Percentiles rank a stretch among this genome's conserved stretches.
These are phyloP conservation scores for Vespertilio murinus DNA, from an alignment of 2,797 vertebrate species.

Conservation along the genomic window DNA sequence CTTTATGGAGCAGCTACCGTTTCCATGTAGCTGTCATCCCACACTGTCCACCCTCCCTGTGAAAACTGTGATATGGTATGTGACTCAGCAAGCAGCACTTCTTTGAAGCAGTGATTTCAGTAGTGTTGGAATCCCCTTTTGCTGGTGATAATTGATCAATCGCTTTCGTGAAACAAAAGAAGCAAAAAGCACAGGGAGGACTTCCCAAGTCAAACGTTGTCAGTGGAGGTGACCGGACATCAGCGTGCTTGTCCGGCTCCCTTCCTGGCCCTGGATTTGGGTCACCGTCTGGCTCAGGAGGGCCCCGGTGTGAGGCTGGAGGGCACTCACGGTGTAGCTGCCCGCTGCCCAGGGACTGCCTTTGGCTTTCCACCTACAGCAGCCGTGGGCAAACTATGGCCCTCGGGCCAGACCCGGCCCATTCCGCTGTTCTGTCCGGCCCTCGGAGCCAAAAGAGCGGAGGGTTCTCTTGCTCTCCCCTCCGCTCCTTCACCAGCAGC, in stretches of 20 bases:
- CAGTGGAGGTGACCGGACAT: neutral
- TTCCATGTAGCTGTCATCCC: neutral
- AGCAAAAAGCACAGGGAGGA: neutral
- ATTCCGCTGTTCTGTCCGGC: no score
- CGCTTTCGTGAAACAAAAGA: neutral
- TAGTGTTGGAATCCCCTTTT: neutral
- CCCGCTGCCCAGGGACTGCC: neutral
- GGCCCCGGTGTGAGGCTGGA: neutral
- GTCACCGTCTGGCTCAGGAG: neutral
- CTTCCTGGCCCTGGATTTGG: neutral
- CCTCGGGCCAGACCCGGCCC: no score
- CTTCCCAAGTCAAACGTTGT: neutral
- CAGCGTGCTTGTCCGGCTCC: neutral
- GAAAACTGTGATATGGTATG: neutral
- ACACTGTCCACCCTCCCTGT: neutral
- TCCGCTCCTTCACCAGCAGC: no score
- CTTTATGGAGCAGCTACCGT: neutral
- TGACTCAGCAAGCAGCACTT: neutral
- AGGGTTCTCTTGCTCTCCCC: no score
- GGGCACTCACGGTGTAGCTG: neutral
- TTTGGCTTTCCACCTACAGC: neutral
- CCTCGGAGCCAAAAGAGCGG: no score
- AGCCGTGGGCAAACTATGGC: no score
- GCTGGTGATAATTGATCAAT: neutral
- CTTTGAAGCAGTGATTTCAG: neutral